Evolutionary conservation across 2,888 invertebrate genomes (phyloP).

Genomic region (Pyrrhosoma nymphula): DNA sequence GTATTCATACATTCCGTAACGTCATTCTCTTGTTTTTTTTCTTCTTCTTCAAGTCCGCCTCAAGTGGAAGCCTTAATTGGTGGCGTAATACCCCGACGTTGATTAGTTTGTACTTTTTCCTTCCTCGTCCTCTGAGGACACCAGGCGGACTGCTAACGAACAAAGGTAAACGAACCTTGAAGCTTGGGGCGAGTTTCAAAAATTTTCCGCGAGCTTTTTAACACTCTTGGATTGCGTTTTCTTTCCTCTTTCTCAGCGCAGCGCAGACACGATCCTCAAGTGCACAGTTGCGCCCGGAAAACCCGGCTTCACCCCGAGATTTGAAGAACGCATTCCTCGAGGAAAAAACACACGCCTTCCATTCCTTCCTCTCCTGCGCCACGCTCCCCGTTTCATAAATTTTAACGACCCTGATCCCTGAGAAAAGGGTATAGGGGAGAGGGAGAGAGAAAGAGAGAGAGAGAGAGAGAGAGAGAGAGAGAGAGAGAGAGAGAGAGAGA

Average conservation of each 20-base stretch:
- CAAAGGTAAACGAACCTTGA: slow-evolving; percentile 31
- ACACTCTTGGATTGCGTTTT: background rate
- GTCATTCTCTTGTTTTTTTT: background rate
- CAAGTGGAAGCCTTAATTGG: slow-evolving; percentile 31
- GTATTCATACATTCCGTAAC: background rate
- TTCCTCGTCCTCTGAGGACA: background rate
- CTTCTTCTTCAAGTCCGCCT: background rate
- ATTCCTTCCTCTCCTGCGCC: background rate
- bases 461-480: background rate
- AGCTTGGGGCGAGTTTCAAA: background rate
- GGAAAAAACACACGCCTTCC: background rate
- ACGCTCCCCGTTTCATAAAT: background rate
- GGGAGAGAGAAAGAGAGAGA: background rate
- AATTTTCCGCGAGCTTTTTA: background rate
- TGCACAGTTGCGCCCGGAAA: background rate
- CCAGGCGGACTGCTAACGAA: background rate
- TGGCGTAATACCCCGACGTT: background rate
- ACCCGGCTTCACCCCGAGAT: background rate
- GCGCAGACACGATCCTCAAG: slow-evolving; percentile 25
- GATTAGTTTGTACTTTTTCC: slow-evolving; percentile 1
- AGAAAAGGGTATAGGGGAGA: background rate
- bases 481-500: background rate
- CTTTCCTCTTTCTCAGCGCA: background rate
- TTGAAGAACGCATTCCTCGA: slow-evolving; percentile 30
- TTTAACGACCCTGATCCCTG: slow-evolving; percentile 27